Base-by-base conservation (phyloP, 2,797 vertebrate species). In the Rhodeus uyekii region DNA sequence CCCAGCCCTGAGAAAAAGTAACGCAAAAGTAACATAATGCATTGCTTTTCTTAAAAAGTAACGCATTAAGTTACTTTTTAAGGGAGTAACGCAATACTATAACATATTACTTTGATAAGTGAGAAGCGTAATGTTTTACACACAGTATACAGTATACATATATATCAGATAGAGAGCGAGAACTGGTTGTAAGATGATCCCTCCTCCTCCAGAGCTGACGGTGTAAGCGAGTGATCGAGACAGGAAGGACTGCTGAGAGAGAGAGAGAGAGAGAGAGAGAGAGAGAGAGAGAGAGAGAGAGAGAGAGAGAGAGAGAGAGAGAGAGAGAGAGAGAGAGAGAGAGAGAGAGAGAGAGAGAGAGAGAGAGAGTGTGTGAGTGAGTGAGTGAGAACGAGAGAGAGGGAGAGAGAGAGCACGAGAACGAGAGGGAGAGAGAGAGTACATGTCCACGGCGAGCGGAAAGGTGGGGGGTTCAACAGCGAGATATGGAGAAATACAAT, bases 401-500 rank as follows among this genome's bases (percentile, higher is more conserved):
- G 64, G 22, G 64, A 38, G 39, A 42, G 39, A 42, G 39, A 12
- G 39, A 42, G 39, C n/a, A n/a, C n/a, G n/a, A 39, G 39, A 55
- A 18, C 19, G 50, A 55, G 50, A 55, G 24, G 8, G 60, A 18
- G 60, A 63, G 60, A 63, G 50, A 53, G 50, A n/a, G n/a, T n/a
- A n/a, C 79, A 81, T 85, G 83, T 81, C 75, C 78, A 72, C 67
- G 38, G 73, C 76, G 83, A 71, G 73, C 78, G 79, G 69, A 88
- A 90, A 87, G 89, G 91, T 90, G 84, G 88, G 90, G 85, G 87
- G 76, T 88, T 90, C 84, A 90, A 88, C 90, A 90, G 86, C 88
- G 89, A 86, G 90, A 90, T 84, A 94, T 93, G 93, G 91, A 92
- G 90, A 90, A 86, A 86, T 90, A 86, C 87, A 89, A 86, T 91